A percentile compares a stretch with the other conserved stretches of the same genome.
Conservation (phyloP, 1,140 invertebrate genomes). For the Lucilia cuprina region DNA sequence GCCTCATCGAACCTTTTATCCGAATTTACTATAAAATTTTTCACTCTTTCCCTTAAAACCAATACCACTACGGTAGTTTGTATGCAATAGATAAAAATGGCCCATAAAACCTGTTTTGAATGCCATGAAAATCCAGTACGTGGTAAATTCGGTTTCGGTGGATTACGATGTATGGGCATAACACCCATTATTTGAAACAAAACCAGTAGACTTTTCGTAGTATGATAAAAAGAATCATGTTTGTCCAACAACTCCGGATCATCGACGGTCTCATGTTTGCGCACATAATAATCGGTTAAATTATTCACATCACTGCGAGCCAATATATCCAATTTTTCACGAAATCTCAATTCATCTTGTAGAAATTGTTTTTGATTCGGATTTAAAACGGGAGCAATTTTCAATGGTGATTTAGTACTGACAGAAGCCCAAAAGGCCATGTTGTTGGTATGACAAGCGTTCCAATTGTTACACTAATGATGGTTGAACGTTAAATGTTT, state of each 20-base stretch:
- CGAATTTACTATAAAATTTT: conserved; percentile 66
- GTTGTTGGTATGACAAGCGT: neutral
- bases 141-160: conserved; percentile 63
- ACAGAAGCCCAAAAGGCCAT: conserved; percentile 58
- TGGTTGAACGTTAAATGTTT: neutral
- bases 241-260: conserved; percentile 64
- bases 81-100: conserved; percentile 66
- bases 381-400: conserved; percentile 57
- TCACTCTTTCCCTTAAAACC: conserved; percentile 65
- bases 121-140: conserved; percentile 68
- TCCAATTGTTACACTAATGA: conserved; percentile 42
- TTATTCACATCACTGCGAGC: conserved; percentile 43
- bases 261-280: conserved; percentile 52
- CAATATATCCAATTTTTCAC: conserved; percentile 54
- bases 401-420: conserved; percentile 48
- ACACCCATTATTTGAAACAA: conserved; percentile 76
- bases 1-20: conserved; percentile 74
- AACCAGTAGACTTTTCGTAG: conserved; percentile 71
- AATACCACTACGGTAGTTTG: conserved; percentile 66
- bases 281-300: conserved; percentile 52
- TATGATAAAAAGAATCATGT: conserved; percentile 72
- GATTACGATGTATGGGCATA: conserved; percentile 72
- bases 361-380: conserved; percentile 60
- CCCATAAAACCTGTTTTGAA: conserved; percentile 68
- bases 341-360: conserved; percentile 58